Evolutionary conservation across 2,113 vertebrate species (phyloP).

Genomic region (Setophaga coronata): DNA sequence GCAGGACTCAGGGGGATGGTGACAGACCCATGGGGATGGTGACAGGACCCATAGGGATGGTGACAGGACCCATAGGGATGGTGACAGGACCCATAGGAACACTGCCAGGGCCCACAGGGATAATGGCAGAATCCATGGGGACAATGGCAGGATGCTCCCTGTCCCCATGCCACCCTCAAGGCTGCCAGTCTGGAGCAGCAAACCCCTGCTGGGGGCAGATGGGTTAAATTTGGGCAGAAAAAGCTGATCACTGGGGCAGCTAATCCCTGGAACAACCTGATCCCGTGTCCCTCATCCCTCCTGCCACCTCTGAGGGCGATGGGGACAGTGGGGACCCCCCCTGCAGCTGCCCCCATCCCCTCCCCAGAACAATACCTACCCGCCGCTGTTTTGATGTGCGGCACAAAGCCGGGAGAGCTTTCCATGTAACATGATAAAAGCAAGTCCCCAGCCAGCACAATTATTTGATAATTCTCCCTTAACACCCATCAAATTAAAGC

Average conservation of each 20-base stretch:
- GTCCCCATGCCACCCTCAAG: neutral
- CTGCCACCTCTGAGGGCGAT: neutral
- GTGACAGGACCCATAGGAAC: neutral
- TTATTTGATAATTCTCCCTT: conserved; percentile 76
- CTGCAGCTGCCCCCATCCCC: neutral
- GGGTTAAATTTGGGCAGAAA: neutral
- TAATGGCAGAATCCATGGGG: neutral
- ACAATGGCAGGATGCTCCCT: neutral
- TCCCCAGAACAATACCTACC: conserved; percentile 24
- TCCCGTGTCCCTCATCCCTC: neutral
- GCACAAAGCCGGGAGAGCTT: conserved; percentile 52
- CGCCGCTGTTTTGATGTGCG: conserved; percentile 5
- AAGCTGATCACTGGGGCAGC: neutral
- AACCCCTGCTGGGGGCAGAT: neutral
- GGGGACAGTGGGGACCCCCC: neutral
- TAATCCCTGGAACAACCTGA: neutral
- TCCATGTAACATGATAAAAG: conserved; percentile 63
- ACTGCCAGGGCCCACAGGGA: neutral
- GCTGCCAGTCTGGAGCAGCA: neutral
- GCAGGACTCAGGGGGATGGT: neutral
- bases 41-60: neutral
- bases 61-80: neutral
- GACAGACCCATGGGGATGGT: no score
- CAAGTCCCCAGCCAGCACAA: conserved; percentile 66
- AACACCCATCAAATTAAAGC: conserved; percentile 78